Base-by-base conservation (phyloP, 2,888 invertebrate genomes). In the Coronaproctus castanopsis region DNA sequence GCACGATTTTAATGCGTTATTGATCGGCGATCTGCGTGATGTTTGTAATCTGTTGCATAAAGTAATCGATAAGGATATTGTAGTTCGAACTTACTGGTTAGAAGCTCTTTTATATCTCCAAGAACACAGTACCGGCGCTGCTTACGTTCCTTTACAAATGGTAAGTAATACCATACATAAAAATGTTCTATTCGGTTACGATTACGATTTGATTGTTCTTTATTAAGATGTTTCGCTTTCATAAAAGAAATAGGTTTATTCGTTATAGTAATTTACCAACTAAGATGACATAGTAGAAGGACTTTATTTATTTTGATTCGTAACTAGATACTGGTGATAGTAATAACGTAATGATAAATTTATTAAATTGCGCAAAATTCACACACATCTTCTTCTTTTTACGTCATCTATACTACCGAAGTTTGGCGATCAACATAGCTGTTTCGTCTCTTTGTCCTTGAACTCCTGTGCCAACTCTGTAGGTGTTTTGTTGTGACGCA, bases 41-140 rank as follows among this genome's bases (percentile, higher is more conserved):
- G 62, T 57, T 24, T 54, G 62, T 3, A 54, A 52, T 21, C 5
- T 57, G 19, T 50, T 65, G 36, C 59, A 64, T 53, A 36, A 36
- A 8, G 52, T 57, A 18, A 55, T 52, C 10, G 62, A 64, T 8
- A 58, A 61, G 20, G 58, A 65, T 55, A 18, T 63, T 8, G 62
- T 64, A 50, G 64, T 62, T 49, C 65, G 67, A 5, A 60, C 62
- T 24, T 59, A 62, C 22, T 67, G 67, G 67, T 48, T 67, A 23
- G 64, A 64, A 63, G 65, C 64, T 36, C 59, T 67, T 19, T 61
- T 67, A n/a, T 62, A 64, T 52, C 58, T 66, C 3, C 65, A 67
- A 52, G 61, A 62, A 49, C 66, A 65, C 21, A 64, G 66, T 60
- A 62, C 58, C 10, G 36, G 50, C 5, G 61, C 61, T n/a, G 60